A percentile compares a stretch with the other conserved stretches of the same genome.
phyloP scores from a whole-genome alignment of 2,113 vertebrate species.

The Silurus asotus region DNA sequence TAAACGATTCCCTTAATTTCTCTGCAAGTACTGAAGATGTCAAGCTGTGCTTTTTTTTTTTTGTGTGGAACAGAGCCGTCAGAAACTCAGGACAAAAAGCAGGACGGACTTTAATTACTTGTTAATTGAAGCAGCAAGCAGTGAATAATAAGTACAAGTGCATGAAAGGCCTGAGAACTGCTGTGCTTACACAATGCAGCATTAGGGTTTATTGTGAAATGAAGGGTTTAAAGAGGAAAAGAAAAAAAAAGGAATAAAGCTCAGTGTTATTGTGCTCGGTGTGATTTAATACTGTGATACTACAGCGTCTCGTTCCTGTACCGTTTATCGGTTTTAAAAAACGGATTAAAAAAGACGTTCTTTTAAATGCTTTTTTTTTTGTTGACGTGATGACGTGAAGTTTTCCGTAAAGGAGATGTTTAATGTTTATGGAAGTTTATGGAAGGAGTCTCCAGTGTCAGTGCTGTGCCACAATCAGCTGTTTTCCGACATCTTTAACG shows the following conservation, averaged over 20 bases:
- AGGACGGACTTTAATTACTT: background rate
- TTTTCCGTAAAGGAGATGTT: background rate
- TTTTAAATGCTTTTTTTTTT: background rate
- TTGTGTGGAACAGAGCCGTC: background rate
- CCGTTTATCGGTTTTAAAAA: background rate
- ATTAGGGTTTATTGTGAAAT: no score
- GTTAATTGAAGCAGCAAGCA: background rate
- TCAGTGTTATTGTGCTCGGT: background rate
- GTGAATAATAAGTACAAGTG: background rate
- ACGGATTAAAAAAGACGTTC: background rate
- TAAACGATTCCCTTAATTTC: background rate
- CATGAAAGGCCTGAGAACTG: background rate
- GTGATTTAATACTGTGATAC: background rate
- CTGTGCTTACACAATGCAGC: background rate
- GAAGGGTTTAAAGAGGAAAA: no score
- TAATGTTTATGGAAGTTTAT: background rate
- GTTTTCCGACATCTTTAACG: background rate
- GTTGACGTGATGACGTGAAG: background rate
- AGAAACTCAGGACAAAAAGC: background rate
- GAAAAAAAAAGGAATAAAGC: background rate
- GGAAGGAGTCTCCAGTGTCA: background rate
- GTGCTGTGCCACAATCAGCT: background rate
- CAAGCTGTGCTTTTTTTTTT: background rate
- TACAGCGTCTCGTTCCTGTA: background rate
- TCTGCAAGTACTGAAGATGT: background rate